Conservation (phyloP, 2,797 vertebrate species). For the Halcyon leucocephala region DNA sequence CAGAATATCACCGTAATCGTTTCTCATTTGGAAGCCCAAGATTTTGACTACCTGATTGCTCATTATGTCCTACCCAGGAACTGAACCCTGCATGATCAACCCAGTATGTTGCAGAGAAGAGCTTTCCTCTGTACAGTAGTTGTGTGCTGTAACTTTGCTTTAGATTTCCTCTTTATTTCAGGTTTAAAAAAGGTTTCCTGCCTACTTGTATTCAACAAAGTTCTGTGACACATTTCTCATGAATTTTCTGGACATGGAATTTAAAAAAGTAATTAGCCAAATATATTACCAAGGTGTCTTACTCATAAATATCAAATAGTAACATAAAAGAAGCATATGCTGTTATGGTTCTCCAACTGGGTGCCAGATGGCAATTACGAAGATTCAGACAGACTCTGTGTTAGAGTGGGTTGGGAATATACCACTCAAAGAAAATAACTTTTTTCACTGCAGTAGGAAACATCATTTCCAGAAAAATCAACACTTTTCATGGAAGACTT, state of each 20-base stretch:
- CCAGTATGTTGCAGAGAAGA: neutral
- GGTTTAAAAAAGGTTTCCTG: neutral
- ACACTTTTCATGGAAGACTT: neutral
- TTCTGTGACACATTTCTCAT: neutral
- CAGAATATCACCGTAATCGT: neutral
- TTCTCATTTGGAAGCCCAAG: neutral
- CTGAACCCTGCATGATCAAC: neutral
- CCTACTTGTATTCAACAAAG: neutral
- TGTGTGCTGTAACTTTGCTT: neutral
- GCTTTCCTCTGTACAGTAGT: neutral
- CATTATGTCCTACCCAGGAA: neutral
- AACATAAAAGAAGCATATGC: slow-evolving; percentile 3
- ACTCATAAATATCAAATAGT: slow-evolving; percentile 28
- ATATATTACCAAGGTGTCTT: slow-evolving; percentile 29
- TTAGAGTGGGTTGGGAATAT: slow-evolving; percentile 30
- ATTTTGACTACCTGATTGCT: neutral
- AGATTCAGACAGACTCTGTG: neutral
- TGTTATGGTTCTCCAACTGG: slow-evolving; percentile 7
- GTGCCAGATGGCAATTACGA: slow-evolving; percentile 52
- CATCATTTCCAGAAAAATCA: neutral
- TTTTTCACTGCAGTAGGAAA: neutral
- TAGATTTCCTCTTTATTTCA: neutral
- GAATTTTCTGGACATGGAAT: neutral
- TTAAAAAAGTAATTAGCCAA: slow-evolving; percentile 2
- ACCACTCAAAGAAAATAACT: neutral